These are phyloP conservation scores for Zaprionus lachaisei DNA, from an alignment of 1,140 invertebrate genomes.

Conservation along the genomic window DNA sequence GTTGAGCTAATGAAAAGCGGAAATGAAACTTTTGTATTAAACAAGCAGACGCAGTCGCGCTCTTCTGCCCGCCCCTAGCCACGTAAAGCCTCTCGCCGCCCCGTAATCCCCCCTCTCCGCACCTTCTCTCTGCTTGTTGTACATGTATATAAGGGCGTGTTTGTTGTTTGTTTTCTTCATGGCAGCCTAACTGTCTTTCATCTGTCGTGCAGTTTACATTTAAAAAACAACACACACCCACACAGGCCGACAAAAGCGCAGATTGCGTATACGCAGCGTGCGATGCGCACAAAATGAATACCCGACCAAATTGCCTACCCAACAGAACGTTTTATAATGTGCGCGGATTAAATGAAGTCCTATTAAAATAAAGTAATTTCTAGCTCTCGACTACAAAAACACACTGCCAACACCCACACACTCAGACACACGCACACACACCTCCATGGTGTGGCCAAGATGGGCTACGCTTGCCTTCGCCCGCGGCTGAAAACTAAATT, in stretches of 20 bases:
- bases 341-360: conserved; percentile 79
- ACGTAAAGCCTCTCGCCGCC: neutral
- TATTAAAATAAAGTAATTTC: conserved; percentile 83
- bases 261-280: conserved; percentile 80
- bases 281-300: conserved; percentile 49
- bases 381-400: conserved; percentile 51
- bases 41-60: conserved; percentile 47
- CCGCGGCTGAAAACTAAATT: conserved; percentile 58
- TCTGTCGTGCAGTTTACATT: conserved; percentile 64
- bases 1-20: conserved; percentile 82
- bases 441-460: conserved; percentile 33
- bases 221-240: conserved; percentile 50
- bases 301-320: conserved; percentile 65
- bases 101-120: neutral
- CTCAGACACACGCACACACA: conserved; percentile 40
- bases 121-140: conserved; percentile 9
- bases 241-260: conserved; percentile 22
- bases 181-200: conserved; percentile 47
- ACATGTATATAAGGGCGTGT: conserved; percentile 51
- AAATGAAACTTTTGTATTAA: conserved; percentile 83
- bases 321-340: conserved; percentile 56
- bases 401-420: conserved; percentile 29
- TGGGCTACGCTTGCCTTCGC: conserved; percentile 30
- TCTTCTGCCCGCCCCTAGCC: neutral
- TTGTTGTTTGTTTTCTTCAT: conserved; percentile 69